These are phyloP conservation scores for Bucorvus abyssinicus DNA, from an alignment of 2,797 vertebrate genomes.

Conservation along the genomic window DNA sequence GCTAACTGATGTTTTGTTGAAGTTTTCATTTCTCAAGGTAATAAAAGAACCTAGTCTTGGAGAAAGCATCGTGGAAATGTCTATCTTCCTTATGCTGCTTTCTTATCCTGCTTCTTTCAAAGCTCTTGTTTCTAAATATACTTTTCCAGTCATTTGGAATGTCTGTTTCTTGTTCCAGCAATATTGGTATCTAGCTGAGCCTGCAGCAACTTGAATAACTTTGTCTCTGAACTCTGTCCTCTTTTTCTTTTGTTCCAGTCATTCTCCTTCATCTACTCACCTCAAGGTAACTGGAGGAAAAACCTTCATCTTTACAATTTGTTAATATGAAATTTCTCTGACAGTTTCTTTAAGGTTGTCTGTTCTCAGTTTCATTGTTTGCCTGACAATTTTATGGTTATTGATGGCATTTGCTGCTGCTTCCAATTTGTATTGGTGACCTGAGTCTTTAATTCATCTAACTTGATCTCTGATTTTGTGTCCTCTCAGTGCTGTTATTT, in stretches of 20 bases:
- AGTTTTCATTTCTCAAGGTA: background rate
- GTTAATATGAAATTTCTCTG: background rate
- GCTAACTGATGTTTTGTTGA: background rate
- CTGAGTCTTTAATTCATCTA: background rate
- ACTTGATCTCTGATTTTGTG: background rate
- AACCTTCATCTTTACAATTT: background rate
- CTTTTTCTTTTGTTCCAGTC: background rate
- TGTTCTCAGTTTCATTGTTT: background rate
- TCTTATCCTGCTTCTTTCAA: background rate
- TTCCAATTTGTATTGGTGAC: background rate
- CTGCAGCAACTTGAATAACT: background rate
- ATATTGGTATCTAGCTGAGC: background rate
- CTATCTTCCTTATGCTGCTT: background rate
- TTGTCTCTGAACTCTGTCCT: background rate
- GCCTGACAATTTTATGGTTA: background rate
- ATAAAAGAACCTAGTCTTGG: background rate
- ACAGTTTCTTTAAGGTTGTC: background rate
- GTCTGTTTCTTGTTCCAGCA: background rate
- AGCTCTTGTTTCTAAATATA: background rate
- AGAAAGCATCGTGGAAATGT: background rate
- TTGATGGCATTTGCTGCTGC: background rate
- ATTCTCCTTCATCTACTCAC: background rate
- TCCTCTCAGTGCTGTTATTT: background rate
- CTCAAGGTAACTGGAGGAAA: background rate
- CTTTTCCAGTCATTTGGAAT: background rate